phyloP scores from a whole-genome alignment of 2,797 vertebrate species.

The Tamandua tetradactyla region DNA sequence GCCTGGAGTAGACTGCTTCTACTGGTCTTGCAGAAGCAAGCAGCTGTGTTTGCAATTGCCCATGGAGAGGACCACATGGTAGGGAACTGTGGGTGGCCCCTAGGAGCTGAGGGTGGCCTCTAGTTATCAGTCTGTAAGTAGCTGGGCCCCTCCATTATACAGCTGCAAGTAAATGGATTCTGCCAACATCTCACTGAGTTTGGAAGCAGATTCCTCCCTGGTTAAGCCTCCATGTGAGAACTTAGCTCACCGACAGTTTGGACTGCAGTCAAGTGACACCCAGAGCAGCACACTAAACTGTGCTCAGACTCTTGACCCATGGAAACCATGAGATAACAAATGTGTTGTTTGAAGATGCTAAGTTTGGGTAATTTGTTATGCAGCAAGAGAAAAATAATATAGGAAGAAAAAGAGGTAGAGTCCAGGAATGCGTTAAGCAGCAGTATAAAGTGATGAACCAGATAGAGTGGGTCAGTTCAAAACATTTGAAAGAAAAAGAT shows the following conservation, averaged over 20 bases:
- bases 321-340: background rate
- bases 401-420: background rate
- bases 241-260: too few relatives aligned
- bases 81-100: background rate
- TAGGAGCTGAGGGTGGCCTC: background rate
- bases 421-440: background rate
- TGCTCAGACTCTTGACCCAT: background rate
- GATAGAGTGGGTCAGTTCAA: background rate
- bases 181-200: background rate
- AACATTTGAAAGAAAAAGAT: background rate
- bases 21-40: background rate
- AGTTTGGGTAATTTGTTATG: background rate
- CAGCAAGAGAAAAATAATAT: background rate
- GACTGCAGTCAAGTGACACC: background rate
- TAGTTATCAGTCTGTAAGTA: background rate
- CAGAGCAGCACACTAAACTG: background rate
- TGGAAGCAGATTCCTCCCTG: background rate
- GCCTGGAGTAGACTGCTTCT: background rate
- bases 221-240: background rate
- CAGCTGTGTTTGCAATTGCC: rapidly evolving
- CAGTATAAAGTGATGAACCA: background rate
- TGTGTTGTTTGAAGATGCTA: background rate
- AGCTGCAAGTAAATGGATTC: background rate
- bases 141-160: too few relatives aligned
- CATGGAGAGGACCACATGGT: rapidly evolving